These are phyloP conservation scores for Erythrocercus mccallii DNA, from an alignment of 2,113 vertebrate species.

Conservation along the genomic window DNA sequence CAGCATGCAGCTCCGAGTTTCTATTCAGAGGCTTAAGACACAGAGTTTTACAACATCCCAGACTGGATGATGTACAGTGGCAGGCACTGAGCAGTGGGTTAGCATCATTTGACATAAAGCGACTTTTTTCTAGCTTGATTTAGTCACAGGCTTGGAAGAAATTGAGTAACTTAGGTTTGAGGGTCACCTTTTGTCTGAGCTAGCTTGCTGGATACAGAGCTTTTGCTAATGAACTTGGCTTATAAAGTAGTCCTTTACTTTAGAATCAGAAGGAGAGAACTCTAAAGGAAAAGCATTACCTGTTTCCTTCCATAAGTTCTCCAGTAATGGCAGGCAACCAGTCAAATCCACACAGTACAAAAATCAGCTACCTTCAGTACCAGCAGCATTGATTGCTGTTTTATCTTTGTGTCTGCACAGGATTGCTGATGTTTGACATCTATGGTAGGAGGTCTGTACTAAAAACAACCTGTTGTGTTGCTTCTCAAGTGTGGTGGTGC, in stretches of 20 bases:
- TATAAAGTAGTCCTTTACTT: background rate
- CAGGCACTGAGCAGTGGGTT: background rate
- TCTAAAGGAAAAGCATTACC: background rate
- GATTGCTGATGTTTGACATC: background rate
- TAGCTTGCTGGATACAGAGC: background rate
- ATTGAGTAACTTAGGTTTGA: background rate
- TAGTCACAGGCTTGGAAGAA: background rate
- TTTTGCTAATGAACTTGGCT: background rate
- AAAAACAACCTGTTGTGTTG: background rate
- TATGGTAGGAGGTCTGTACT: background rate
- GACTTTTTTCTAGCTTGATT: background rate
- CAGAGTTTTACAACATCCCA: background rate
- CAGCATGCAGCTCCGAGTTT: background rate
- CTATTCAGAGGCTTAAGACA: background rate
- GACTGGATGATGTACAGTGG: fast-evolving
- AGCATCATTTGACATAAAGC: background rate
- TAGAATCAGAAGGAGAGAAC: background rate
- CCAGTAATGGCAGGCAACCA: background rate
- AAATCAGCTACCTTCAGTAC: background rate
- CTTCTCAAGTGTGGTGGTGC: background rate
- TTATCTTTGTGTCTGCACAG: background rate
- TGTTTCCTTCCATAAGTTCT: background rate
- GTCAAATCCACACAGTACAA: background rate
- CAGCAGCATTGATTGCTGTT: background rate
- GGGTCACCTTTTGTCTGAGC: background rate